These are phyloP conservation scores for Meriones psammophilus DNA, from an alignment of 2,797 vertebrate genomes.

Conservation along the genomic window DNA sequence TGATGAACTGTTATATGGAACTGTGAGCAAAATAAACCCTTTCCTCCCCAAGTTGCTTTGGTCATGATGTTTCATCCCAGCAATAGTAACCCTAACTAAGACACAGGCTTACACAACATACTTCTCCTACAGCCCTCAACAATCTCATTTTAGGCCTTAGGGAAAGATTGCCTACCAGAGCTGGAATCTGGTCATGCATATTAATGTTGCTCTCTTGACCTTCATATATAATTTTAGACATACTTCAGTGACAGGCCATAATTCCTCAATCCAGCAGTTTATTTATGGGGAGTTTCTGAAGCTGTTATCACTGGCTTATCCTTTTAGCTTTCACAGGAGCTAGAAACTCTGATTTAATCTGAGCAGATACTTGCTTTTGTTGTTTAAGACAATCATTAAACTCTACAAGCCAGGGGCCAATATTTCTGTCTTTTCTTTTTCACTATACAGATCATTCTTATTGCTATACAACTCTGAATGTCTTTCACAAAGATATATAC, in stretches of 20 bases:
- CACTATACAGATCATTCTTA: constrained; percentile 16
- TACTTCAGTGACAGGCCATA: constrained; percentile 56
- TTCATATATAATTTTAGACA: constrained; percentile 75
- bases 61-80: neutral
- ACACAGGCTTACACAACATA: constrained; percentile 22
- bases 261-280: constrained; percentile 54
- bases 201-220: constrained; percentile 73
- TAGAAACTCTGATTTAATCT: constrained; percentile 28
- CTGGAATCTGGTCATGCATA: constrained; percentile 74
- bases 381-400: constrained; percentile 8
- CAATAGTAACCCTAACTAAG: too few relatives aligned
- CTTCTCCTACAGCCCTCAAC: constrained; percentile 42
- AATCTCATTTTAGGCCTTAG: constrained; percentile 55
- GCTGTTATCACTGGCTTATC: constrained; percentile 64
- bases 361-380: constrained; percentile 22
- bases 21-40: neutral
- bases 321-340: constrained; percentile 47
- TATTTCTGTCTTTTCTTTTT: neutral
- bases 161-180: constrained; percentile 64
- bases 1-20: neutral
- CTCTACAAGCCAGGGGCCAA: neutral
- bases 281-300: constrained; percentile 64
- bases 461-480: neutral
- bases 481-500: constrained; percentile 1
- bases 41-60: neutral